These are phyloP conservation scores for Habropoda laboriosa DNA, from an alignment of 1,140 invertebrate species.

Conservation along the genomic window DNA sequence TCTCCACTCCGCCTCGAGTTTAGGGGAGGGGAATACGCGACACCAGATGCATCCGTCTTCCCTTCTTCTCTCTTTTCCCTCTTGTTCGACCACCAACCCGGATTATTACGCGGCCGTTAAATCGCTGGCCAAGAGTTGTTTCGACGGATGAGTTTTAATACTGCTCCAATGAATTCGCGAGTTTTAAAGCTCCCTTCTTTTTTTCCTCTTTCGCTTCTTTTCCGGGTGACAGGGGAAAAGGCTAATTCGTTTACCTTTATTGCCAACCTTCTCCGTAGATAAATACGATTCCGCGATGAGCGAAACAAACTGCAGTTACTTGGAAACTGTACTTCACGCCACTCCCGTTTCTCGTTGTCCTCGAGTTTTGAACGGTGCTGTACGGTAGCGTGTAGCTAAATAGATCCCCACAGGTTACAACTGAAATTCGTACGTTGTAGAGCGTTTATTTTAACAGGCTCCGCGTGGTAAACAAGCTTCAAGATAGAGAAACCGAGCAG, in stretches of 20 bases:
- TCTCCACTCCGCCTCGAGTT: background rate
- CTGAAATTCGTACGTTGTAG: background rate
- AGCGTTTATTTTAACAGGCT: background rate
- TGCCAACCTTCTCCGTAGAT: background rate
- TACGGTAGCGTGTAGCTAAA: background rate
- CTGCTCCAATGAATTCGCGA: background rate
- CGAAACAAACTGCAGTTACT: too few species aligned
- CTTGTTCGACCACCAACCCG: background rate
- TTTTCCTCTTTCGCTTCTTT: too few species aligned
- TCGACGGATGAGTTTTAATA: slow-evolving; percentile 15
- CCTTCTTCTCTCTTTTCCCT: background rate
- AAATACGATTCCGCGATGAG: too few species aligned
- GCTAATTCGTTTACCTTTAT: background rate
- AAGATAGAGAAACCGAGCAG: background rate
- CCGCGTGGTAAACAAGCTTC: background rate
- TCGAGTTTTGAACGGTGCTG: background rate
- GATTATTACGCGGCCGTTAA: slow-evolving; percentile 7
- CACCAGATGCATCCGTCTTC: slow-evolving; percentile 5
- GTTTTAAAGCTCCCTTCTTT: background rate
- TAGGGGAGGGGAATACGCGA: slow-evolving; percentile 3
- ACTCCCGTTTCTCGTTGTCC: background rate
- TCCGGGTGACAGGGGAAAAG: too few species aligned
- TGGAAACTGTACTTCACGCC: too few species aligned
- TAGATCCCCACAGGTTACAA: too few species aligned
- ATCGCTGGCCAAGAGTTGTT: background rate